These are phyloP conservation scores for Ophonus ardosiacus DNA, from an alignment of 2,888 invertebrate species.

Conservation along the genomic window DNA sequence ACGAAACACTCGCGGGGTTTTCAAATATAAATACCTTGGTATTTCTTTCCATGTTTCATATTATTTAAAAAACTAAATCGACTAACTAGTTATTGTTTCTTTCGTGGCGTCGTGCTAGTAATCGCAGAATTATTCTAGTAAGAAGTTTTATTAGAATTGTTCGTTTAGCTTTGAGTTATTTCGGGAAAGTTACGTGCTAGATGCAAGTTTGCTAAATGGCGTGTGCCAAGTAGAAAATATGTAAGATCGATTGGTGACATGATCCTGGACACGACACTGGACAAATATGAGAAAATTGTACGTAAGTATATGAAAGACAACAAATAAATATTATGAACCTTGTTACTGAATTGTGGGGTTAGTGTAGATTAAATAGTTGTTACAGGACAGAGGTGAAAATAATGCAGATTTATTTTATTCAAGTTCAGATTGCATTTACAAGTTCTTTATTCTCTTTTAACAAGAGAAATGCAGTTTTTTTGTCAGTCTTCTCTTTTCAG, in stretches of 20 bases:
- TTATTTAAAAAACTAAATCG: background rate
- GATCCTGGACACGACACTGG: background rate
- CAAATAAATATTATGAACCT: background rate
- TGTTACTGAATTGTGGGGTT: background rate
- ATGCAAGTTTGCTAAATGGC: slow-evolving; percentile 56
- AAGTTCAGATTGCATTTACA: no score
- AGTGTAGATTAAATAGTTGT: no score
- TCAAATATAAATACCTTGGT: background rate
- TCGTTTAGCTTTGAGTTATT: slow-evolving; percentile 42
- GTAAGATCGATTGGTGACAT: slow-evolving; percentile 53
- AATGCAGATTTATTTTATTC: no score
- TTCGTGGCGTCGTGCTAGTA: slow-evolving; percentile 1
- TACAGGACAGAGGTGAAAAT: no score
- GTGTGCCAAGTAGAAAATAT: slow-evolving; percentile 56
- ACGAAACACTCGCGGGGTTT: background rate
- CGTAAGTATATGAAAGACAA: background rate
- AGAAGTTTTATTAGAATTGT: slow-evolving; percentile 46
- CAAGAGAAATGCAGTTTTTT: no score
- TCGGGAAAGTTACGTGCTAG: slow-evolving; percentile 50
- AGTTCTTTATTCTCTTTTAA: no score
- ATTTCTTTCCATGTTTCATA: background rate
- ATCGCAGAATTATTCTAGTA: slow-evolving; percentile 43
- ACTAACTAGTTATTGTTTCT: background rate
- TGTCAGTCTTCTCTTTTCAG: no score
- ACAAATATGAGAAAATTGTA: background rate